Evolutionary conservation across 2,888 invertebrate genomes (phyloP).

Genomic region (Tetrapedia diversipes): DNA sequence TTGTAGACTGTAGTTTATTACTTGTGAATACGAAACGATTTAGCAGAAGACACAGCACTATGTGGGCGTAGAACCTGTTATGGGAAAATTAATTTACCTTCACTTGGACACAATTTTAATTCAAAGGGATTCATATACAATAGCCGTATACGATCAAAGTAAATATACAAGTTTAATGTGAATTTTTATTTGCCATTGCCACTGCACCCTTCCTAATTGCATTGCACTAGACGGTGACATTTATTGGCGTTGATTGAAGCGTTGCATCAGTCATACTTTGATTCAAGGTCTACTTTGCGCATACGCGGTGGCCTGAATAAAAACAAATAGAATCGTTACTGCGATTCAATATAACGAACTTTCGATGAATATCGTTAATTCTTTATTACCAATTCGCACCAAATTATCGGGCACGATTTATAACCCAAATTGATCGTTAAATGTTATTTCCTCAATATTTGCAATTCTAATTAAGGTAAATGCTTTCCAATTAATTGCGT

Average conservation of each 20-base stretch:
- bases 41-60: neutral
- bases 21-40: constrained; percentile 16
- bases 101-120: neutral
- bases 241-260: constrained; percentile 77
- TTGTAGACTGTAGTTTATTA: neutral
- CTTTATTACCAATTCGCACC: neutral
- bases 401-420: neutral
- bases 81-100: neutral
- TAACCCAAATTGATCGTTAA: neutral
- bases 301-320: constrained; percentile 72
- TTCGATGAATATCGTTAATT: constrained; percentile 13
- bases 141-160: neutral
- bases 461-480: neutral
- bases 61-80: no score
- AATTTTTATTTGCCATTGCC: constrained; percentile 32
- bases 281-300: constrained; percentile 74
- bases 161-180: neutral
- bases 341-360: constrained; percentile 36
- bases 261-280: constrained; percentile 75
- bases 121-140: neutral
- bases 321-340: constrained; percentile 65
- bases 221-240: constrained; percentile 75
- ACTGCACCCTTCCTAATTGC: constrained; percentile 73
- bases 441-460: neutral
- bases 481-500: neutral